Conservation (phyloP, 2,888 invertebrate species). For the Megaustenia siamemsis region DNA sequence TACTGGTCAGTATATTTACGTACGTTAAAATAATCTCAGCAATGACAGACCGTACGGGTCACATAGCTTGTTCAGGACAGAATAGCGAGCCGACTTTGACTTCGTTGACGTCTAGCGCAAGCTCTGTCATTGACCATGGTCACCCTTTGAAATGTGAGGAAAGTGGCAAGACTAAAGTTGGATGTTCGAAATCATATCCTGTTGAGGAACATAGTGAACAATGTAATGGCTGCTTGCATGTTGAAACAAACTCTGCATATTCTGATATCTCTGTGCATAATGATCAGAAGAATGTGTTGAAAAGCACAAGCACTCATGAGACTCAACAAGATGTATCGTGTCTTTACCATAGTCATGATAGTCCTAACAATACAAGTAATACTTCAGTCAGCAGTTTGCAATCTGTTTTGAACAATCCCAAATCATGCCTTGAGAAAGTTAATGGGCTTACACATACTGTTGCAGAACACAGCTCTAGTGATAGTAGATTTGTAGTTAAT, state of each 20-base stretch:
- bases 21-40: background rate
- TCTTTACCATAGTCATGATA: no score
- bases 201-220: conserved; percentile 12
- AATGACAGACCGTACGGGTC: background rate
- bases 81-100: conserved; percentile 6
- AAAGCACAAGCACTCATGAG: background rate
- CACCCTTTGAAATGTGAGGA: background rate
- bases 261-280: background rate
- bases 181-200: background rate
- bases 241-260: background rate
- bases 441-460: conserved; percentile 17
- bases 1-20: background rate
- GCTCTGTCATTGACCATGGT: background rate
- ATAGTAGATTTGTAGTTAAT: background rate
- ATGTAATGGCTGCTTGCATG: conserved; percentile 27
- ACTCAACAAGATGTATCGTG: background rate
- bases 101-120: background rate
- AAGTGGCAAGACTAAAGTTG: background rate
- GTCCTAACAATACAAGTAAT: no score
- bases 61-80: background rate
- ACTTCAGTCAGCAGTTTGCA: background rate
- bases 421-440: conserved; percentile 12
- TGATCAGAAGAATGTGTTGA: background rate
- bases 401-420: background rate
- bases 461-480: conserved; percentile 24